phyloP scores from a whole-genome alignment of 2,797 vertebrate species.

The Eutrigla gurnardus region DNA sequence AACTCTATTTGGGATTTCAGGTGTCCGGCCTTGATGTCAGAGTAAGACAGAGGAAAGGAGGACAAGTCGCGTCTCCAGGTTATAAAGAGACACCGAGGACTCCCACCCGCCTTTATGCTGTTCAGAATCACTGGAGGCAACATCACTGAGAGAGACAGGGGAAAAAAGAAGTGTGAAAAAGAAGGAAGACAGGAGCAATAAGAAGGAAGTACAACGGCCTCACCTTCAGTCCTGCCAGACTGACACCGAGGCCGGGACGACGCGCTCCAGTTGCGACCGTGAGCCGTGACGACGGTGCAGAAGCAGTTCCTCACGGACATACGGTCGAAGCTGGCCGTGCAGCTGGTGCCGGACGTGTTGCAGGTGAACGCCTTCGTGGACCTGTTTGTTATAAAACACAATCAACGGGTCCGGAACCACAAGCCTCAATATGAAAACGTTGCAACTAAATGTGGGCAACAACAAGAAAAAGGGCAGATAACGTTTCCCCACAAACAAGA shows the following conservation, averaged over 20 bases:
- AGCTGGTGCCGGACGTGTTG: conserved; percentile 48
- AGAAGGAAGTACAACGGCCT: background rate
- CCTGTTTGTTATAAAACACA: background rate
- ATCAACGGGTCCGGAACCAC: background rate
- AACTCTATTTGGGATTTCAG: conserved; percentile 71
- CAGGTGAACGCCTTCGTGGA: conserved; percentile 38
- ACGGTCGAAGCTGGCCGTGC: conserved; percentile 8
- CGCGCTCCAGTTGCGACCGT: background rate
- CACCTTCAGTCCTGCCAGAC: conserved; percentile 65
- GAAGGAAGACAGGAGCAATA: background rate
- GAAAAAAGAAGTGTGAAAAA: background rate
- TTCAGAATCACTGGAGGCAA: conserved; percentile 57
- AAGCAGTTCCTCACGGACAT: conserved; percentile 17
- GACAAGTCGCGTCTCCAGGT: conserved; percentile 35
- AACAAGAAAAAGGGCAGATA: background rate
- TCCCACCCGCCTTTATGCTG: background rate
- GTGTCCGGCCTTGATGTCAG: conserved; percentile 26
- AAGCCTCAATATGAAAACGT: background rate
- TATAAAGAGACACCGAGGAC: conserved; percentile 63
- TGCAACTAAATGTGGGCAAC: background rate
- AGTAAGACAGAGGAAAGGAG: conserved; percentile 15
- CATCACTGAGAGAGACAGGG: conserved; percentile 59
- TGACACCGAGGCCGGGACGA: conserved; percentile 54
- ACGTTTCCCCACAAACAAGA: background rate
- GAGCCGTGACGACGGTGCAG: conserved; percentile 60